Percentiles rank a stretch among this genome's conserved stretches.
phyloP scores from a whole-genome alignment of 2,113 vertebrate genomes.

The Pseudolaguvia tuberculata region DNA sequence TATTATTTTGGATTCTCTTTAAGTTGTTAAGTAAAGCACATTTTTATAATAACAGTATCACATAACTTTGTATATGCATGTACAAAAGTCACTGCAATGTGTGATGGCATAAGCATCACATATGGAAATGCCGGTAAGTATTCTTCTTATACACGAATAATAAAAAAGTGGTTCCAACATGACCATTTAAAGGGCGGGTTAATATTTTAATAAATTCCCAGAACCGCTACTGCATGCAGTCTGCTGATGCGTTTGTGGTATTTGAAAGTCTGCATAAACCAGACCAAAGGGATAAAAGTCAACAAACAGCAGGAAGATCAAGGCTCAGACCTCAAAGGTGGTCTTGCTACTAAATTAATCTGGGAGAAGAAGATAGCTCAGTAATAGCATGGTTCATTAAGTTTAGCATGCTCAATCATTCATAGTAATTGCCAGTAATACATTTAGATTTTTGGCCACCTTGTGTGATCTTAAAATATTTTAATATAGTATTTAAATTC shows the following conservation, averaged over 20 bases:
- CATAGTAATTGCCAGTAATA: constrained; percentile 17
- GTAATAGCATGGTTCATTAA: constrained; percentile 39
- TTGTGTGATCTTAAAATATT: constrained; percentile 20
- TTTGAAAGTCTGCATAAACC: constrained; percentile 41
- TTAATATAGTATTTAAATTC: background rate
- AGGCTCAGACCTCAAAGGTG: constrained; percentile 46
- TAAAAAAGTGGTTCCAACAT: constrained; percentile 20
- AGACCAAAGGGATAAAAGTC: constrained; percentile 39
- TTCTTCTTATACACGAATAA: background rate
- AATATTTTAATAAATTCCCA: constrained; percentile 28
- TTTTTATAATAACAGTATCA: no score
- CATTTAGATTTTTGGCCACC: constrained; percentile 21
- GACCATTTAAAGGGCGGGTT: constrained; percentile 31
- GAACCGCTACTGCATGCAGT: constrained; percentile 31
- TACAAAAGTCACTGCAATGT: background rate
- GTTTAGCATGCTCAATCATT: constrained; percentile 30
- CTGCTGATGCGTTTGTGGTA: constrained; percentile 33
- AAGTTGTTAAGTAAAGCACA: no score
- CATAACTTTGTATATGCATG: background rate
- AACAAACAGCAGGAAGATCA: constrained; percentile 32
- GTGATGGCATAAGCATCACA: background rate
- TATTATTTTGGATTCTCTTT: no score
- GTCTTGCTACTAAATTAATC: constrained; percentile 37
- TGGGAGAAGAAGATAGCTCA: constrained; percentile 37
- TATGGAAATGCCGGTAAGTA: background rate